Evolutionary conservation across 2,797 vertebrate genomes (phyloP).

Genomic region (Okamejei kenojei): DNA sequence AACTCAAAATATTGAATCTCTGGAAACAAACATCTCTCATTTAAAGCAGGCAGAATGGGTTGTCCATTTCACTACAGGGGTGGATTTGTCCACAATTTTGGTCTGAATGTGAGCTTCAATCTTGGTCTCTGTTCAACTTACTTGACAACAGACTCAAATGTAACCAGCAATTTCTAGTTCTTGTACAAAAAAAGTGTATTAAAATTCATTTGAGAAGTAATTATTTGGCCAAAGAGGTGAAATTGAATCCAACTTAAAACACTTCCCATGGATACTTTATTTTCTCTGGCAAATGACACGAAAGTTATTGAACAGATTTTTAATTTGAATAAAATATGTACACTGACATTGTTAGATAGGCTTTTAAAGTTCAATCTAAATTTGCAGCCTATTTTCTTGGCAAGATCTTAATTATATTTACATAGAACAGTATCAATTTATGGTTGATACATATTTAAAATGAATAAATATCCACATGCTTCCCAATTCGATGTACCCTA

Average conservation of each 20-base stretch:
- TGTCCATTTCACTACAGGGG: neutral
- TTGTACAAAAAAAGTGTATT: neutral
- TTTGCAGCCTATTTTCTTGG: neutral
- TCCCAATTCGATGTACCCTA: neutral
- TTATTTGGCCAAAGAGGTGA: neutral
- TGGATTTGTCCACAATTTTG: too few relatives aligned
- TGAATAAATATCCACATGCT: neutral
- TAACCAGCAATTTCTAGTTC: neutral
- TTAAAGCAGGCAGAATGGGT: neutral
- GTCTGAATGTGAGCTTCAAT: neutral
- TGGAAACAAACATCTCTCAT: neutral
- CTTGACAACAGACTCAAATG: neutral
- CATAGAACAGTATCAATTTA: neutral
- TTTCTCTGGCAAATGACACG: neutral
- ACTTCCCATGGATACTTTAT: neutral
- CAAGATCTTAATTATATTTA: neutral
- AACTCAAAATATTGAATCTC: conserved; percentile 4
- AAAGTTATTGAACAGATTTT: neutral
- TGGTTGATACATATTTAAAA: too few relatives aligned
- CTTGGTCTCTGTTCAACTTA: neutral
- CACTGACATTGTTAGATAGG: neutral
- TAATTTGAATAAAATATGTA: neutral
- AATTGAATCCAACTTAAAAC: neutral
- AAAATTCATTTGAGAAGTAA: neutral
- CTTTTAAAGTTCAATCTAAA: neutral